Conservation (phyloP, 2,113 vertebrate species). For the Bothrops jararaca region DNA sequence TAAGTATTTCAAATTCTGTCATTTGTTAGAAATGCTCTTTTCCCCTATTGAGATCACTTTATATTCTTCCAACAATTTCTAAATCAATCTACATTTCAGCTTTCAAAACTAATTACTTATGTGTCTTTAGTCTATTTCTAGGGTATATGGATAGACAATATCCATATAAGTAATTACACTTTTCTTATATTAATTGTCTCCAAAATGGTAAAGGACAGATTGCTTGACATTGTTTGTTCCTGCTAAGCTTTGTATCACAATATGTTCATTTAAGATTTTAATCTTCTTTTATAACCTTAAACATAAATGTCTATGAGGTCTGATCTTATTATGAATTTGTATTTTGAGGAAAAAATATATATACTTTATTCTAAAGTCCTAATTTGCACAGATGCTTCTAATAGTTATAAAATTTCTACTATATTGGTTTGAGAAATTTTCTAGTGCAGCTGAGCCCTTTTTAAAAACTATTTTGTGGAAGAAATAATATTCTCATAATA, state of each 20-base stretch:
- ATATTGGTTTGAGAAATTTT: not conserved
- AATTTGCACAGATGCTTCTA: not conserved
- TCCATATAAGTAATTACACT: not conserved
- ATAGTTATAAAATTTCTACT: not conserved
- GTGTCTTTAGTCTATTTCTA: not conserved
- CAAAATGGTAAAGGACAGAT: not conserved
- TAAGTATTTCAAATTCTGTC: not conserved
- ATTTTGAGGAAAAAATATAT: not conserved
- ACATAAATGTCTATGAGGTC: not conserved
- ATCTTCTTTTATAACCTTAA: not conserved
- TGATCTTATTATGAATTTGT: not conserved
- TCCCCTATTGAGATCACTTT: not conserved
- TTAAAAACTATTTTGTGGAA: not conserved
- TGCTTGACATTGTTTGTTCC: not conserved
- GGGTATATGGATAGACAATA: not conserved
- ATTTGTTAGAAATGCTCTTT: not conserved
- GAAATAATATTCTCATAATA: not conserved
- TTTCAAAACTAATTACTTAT: not conserved
- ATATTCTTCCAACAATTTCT: not conserved
- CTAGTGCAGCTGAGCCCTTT: not conserved
- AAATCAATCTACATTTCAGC: not conserved
- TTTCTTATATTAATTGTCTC: not conserved
- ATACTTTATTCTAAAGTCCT: not conserved
- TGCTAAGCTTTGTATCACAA: not conserved
- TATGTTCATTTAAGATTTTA: not conserved